Percentiles rank a stretch among this genome's conserved stretches.
Evolutionary conservation across 1,140 invertebrate species (phyloP).

Genomic region (Caenorhabditis brenneri): DNA sequence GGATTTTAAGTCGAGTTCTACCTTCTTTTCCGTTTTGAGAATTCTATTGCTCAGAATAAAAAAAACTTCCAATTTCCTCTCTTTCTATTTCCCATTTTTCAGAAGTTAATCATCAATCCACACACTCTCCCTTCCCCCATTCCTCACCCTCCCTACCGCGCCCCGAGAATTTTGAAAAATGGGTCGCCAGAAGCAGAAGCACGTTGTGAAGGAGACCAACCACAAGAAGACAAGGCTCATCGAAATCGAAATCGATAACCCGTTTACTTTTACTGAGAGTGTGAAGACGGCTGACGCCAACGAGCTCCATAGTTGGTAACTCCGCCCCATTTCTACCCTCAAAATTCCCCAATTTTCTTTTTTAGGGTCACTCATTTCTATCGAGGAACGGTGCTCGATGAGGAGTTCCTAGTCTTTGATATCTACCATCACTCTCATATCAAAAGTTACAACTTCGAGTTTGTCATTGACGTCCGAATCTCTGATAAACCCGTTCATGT

Average conservation of each 20-base stretch:
- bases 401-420: not conserved
- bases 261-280: not conserved
- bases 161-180: not conserved
- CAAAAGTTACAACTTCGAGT: not conserved
- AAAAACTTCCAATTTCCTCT: too few relatives aligned
- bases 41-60: too few relatives aligned
- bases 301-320: not conserved
- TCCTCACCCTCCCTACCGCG: not conserved
- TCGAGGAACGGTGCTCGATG: not conserved
- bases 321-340: not conserved
- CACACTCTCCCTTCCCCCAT: not conserved
- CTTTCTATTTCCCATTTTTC: too few relatives aligned
- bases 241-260: not conserved
- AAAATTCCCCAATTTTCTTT: not conserved
- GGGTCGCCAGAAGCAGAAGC: slow-evolving; percentile 12
- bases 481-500: not conserved
- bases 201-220: not conserved
- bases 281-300: not conserved
- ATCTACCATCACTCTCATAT: not conserved
- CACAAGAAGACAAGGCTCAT: not conserved
- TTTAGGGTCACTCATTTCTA: not conserved
- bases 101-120: too few relatives aligned
- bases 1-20: too few relatives aligned
- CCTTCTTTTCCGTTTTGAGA: too few relatives aligned
- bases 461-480: not conserved